Evolutionary conservation across 1,140 invertebrate genomes (phyloP), one percentile per base, ranked within the genome.

Genomic region (Stegodyphus dumicola): DNA sequence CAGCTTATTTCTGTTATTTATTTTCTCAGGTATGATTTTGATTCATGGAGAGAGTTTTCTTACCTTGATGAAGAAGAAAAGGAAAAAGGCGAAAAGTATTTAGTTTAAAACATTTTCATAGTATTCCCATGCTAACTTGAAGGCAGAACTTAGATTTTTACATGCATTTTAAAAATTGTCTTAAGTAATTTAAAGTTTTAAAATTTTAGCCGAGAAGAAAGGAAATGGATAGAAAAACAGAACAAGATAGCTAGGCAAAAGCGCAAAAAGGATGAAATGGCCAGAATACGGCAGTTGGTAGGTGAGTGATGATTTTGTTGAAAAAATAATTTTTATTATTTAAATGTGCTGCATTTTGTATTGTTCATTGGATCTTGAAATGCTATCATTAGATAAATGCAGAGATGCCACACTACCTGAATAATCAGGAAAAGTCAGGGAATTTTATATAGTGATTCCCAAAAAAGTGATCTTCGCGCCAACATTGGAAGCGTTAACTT

Each of bases 31-130:
- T 99, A 99, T 90, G 94, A 97, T 88, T 99, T 99, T 92, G 97
- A 99, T 88, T 99, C 98, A 0, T 99, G 98, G 98, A 92, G 98
- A 87, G 98, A 99, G 89, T 99, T 95, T 92, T 99, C 98, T n/a
- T 99, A 99, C 90, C 91, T 99, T 81, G 98, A 99, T 91, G 97
- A 99, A 91, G 98, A 99, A 90, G 98, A 99, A 88, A 99, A 99
- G 90, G 97, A 99, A 90, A 97, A 96, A 90, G 98, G 97, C 6
- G 95, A 97, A 91, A 97, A 93, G 91, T 91, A 88, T 88, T 87
- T 67, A 60, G 11, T 54, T 33, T 33, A 33, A 33, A 33, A 33
- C 33, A 33, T 33, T 33, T 33, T 33, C 3, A 33, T 33, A 33
- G 3, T 33, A 33, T 33, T 33, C 33, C 3, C 33, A 33, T 33